A percentile compares a stretch with the other conserved stretches of the same genome.
phyloP scores from a whole-genome alignment of 2,113 vertebrate species.

The Halcyon senegalensis region DNA sequence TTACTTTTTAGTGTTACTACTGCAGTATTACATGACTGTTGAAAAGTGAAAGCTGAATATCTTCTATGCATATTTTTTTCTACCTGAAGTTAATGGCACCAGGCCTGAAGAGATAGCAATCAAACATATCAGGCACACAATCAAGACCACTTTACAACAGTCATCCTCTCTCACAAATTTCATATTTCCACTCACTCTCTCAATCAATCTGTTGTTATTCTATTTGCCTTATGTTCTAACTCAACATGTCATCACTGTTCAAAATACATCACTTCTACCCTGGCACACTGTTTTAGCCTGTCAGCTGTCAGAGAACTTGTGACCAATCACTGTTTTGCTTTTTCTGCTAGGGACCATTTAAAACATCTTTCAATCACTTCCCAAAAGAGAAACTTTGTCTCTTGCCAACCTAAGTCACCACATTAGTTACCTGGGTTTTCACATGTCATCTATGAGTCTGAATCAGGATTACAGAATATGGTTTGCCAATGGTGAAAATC shows the following conservation, averaged over 20 bases:
- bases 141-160: constrained; percentile 30
- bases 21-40: background rate
- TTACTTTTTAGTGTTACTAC: background rate
- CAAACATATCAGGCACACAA: background rate
- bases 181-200: constrained; percentile 50
- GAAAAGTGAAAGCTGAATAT: background rate
- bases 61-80: background rate
- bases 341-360: background rate
- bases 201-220: constrained; percentile 67
- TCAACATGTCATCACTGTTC: constrained; percentile 58
- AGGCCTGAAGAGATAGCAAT: constrained; percentile 39
- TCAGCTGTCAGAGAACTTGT: constrained; percentile 47
- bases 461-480: background rate
- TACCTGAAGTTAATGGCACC: background rate
- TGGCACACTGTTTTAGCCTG: constrained; percentile 22
- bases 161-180: constrained; percentile 16
- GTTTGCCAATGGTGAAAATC: background rate
- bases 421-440: background rate
- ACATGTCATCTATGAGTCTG: background rate
- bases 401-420: background rate
- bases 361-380: background rate
- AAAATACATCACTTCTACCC: constrained; percentile 38
- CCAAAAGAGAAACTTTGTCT: background rate
- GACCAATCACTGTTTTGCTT: constrained; percentile 25
- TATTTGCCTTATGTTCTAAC: constrained; percentile 69